phyloP scores from a whole-genome alignment of 2,888 invertebrate genomes.

The Dolichopus griseipennis region DNA sequence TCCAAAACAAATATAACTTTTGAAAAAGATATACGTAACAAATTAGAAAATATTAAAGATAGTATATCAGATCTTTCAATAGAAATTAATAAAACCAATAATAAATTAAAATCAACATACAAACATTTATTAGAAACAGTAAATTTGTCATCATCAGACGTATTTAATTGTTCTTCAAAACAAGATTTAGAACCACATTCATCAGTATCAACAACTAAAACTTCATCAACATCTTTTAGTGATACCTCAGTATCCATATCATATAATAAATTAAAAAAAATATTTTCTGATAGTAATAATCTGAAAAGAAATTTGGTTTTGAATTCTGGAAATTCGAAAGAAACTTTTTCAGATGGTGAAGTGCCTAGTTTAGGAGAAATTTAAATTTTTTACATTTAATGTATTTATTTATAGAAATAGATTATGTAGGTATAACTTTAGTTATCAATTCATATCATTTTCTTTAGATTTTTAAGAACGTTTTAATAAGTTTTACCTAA shows the following conservation, averaged over 20 bases:
- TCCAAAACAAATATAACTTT: too few species aligned
- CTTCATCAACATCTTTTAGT: not conserved
- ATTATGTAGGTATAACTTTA: too few species aligned
- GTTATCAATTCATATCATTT: too few species aligned
- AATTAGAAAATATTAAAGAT: not conserved
- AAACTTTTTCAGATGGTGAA: conserved; percentile 11
- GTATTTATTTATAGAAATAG: too few species aligned
- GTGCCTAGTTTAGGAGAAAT: conserved; percentile 13
- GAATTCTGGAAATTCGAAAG: not conserved
- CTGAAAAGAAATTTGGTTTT: not conserved
- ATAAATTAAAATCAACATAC: too few species aligned
- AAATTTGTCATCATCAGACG: not conserved
- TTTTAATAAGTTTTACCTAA: too few species aligned
- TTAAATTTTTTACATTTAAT: too few species aligned
- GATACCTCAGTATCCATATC: not conserved
- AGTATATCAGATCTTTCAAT: not conserved
- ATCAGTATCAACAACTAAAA: too few species aligned
- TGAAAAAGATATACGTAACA: too few species aligned
- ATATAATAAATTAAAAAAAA: not conserved
- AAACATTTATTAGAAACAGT: too few species aligned
- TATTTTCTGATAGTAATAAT: not conserved
- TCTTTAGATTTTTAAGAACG: too few species aligned
- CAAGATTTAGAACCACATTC: too few species aligned
- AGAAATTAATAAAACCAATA: not conserved
- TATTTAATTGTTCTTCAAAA: not conserved